Conservation (phyloP, 2,888 invertebrate genomes). For the Chrysomela aeneicollis region DNA sequence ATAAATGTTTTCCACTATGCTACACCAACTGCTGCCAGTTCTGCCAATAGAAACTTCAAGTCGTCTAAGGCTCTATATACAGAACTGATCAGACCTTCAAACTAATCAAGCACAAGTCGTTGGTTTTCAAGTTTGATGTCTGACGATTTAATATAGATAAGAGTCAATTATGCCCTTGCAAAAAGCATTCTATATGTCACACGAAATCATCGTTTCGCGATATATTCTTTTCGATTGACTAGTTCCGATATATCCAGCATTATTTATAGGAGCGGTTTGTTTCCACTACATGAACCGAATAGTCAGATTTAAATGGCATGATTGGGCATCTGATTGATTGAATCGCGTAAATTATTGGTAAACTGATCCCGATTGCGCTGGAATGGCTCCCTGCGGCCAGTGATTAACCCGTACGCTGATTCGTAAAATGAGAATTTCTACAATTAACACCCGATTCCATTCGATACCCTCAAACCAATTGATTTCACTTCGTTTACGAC, state of each 20-base stretch:
- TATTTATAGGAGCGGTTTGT: conserved; percentile 28
- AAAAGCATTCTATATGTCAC: not conserved
- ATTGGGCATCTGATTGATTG: conserved; percentile 50
- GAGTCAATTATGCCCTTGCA: too few species aligned
- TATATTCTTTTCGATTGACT: not conserved
- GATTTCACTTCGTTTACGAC: conserved; percentile 14
- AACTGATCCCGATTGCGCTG: conserved; percentile 50
- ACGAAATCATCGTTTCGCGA: not conserved
- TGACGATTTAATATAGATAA: too few species aligned
- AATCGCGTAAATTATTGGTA: conserved; percentile 52
- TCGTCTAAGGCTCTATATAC: too few species aligned
- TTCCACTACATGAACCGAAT: conserved; percentile 29
- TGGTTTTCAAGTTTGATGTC: too few species aligned
- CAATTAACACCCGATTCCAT: conserved; percentile 51
- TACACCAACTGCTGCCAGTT: too few species aligned
- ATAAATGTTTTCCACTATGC: too few species aligned
- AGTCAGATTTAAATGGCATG: conserved; percentile 39
- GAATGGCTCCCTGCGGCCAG: conserved; percentile 52
- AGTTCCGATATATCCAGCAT: conserved; percentile 7
- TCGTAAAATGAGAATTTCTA: conserved; percentile 60
- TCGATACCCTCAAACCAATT: conserved; percentile 25
- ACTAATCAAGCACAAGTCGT: too few species aligned
- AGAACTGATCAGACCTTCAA: too few species aligned
- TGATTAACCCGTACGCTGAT: conserved; percentile 58
- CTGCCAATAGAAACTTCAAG: too few species aligned